Evolutionary conservation across 2,113 vertebrate genomes (phyloP), one percentile per base, ranked within the genome.

Genomic region (Pycnonotus jocosus): DNA sequence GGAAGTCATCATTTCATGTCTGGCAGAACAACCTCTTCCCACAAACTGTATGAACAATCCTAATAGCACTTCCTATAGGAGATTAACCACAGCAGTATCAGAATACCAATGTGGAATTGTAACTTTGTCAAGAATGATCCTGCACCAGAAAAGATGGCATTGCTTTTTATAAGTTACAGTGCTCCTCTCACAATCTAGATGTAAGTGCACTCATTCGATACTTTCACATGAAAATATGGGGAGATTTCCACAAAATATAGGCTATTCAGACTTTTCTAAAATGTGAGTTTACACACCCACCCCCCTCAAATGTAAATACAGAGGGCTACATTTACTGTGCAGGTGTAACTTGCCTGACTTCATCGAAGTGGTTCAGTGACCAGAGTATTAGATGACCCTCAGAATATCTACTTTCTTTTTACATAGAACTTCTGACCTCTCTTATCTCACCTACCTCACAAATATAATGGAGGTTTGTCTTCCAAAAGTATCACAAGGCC

Each of bases 201-300:
- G 11, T 64, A 71, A 58, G 35, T 30, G 47, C 11, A 14, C 12
- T 71, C 47, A 60, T 16, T 66, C n/a, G 22, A 31, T 77, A 72
- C 7, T 25, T 57, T 38, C 31, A 35, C 20, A 16, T 6, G 10
- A 53, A 83, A 86, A 88, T 9, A 28, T 0, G 16, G 0, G n/a
- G 6, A 65, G 4, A 47, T 12, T 85, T 48, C 16, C 6, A 56
- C 9, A 81, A 84, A 95, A 58, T 38, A 27, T 2, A 54, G 58
- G 24, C 31, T 70, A 74, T 25, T 58, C 20, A 68, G 25, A 18
- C 12, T 81, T 84, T n/a, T 42, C 42, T 56, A 37, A 54, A 14
- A 27, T 22, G 45, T 0, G 0, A 27, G 2, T 68, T 68, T 12
- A 7, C n/a, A 15, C 2, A 6, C 7, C 5, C 30, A 53, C 35